Percentiles rank a stretch among this genome's conserved stretches.
phyloP scores from a whole-genome alignment of 1,140 invertebrate genomes.

The Cheumatopsyche charites region DNA sequence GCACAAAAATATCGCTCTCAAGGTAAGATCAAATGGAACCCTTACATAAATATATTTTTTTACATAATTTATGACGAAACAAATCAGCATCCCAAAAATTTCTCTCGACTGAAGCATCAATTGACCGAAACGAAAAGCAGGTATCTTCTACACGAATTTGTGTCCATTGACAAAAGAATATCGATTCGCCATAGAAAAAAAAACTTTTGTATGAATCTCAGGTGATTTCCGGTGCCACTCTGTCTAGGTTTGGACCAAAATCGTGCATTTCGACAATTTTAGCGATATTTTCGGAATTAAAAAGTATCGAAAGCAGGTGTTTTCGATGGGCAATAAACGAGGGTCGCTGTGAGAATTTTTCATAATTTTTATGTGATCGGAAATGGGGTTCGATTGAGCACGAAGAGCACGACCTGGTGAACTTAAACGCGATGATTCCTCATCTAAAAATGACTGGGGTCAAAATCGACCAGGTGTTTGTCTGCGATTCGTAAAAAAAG shows the following conservation, averaged over 20 bases:
- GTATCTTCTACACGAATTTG: constrained; percentile 20
- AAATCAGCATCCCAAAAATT: background rate
- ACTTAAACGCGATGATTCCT: constrained; percentile 9
- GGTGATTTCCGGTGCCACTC: constrained; percentile 40
- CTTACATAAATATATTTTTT: background rate
- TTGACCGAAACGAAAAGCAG: constrained; percentile 18
- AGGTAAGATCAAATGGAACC: too few species aligned
- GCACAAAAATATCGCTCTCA: background rate
- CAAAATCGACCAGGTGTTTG: constrained; percentile 31
- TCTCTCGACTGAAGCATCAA: constrained; percentile 2
- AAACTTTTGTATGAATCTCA: constrained; percentile 23
- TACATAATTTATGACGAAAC: background rate
- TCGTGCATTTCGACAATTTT: background rate
- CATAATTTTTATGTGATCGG: constrained; percentile 4
- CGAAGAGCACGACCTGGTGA: background rate
- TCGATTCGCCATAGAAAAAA: constrained; percentile 25
- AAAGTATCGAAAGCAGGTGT: constrained; percentile 3
- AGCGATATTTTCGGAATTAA: background rate
- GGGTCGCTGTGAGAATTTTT: background rate
- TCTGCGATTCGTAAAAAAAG: background rate
- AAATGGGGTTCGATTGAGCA: background rate
- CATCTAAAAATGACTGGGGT: constrained; percentile 5
- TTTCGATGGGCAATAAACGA: background rate
- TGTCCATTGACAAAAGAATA: constrained; percentile 12
- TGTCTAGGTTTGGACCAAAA: constrained; percentile 33